These are phyloP conservation scores for Ptiloglossa arizonensis DNA, from an alignment of 1,140 invertebrate genomes.

Conservation along the genomic window DNA sequence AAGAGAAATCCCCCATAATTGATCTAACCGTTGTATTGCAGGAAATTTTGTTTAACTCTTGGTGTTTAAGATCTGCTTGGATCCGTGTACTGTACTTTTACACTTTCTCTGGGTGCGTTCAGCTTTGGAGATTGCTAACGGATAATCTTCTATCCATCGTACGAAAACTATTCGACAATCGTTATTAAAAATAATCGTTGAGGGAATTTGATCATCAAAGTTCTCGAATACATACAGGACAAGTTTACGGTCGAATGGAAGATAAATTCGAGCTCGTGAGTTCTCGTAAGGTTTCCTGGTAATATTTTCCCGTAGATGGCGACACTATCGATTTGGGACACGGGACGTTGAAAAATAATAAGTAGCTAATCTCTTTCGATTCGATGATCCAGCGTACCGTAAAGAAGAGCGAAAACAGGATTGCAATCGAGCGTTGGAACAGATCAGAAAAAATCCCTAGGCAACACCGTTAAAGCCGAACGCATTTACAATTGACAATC, in stretches of 20 bases:
- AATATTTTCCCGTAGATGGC: not conserved
- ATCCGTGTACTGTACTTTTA: conserved; percentile 27
- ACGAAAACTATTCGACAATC: no score
- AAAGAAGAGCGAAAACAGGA: no score
- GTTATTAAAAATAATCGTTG: not conserved
- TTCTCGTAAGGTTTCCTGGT: not conserved
- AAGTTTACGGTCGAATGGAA: not conserved
- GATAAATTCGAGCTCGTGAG: not conserved
- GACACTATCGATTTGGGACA: no score
- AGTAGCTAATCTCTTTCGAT: no score
- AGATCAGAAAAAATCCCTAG: not conserved
- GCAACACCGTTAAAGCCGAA: conserved; percentile 33
- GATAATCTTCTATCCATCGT: no score
- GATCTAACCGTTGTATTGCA: conserved; percentile 53
- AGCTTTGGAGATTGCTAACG: conserved; percentile 22
- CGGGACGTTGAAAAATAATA: no score
- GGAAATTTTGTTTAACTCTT: conserved; percentile 45
- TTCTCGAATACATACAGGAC: no score
- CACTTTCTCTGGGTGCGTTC: conserved; percentile 50
- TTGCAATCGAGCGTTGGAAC: not conserved
- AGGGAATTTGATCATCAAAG: not conserved
- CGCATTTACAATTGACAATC: conserved; percentile 61
- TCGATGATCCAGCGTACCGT: no score
- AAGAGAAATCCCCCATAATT: conserved; percentile 25
- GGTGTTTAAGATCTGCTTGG: conserved; percentile 53